phyloP scores from a whole-genome alignment of 2,113 vertebrate species.

The Sinocyclocheilus anophthalmus region DNA sequence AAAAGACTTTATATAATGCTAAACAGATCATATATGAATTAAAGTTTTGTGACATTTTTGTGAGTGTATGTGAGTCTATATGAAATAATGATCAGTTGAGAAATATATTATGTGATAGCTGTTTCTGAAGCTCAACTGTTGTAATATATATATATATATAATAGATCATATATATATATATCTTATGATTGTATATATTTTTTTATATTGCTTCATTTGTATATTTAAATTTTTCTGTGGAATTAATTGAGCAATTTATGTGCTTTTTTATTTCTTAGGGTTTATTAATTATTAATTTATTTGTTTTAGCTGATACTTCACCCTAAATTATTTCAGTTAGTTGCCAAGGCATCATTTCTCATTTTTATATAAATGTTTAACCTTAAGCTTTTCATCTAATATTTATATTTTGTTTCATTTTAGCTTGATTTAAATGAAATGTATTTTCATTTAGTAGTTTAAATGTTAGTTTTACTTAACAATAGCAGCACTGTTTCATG shows the following conservation, averaged over 20 bases:
- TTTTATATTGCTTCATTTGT: neutral
- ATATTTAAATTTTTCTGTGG: neutral
- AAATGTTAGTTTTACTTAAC: neutral
- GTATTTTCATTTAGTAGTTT: too few relatives aligned
- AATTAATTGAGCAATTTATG: neutral
- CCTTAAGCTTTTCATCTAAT: too few relatives aligned
- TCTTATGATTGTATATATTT: too few relatives aligned
- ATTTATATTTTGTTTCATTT: neutral
- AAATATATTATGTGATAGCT: too few relatives aligned
- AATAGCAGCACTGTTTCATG: neutral
- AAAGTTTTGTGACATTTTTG: neutral
- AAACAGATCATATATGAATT: conserved; percentile 14
- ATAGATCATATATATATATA: too few relatives aligned
- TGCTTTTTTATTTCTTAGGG: neutral
- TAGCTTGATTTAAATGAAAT: neutral
- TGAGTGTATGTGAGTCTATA: neutral
- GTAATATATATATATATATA: neutral
- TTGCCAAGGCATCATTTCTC: too few relatives aligned
- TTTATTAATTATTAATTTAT: neutral
- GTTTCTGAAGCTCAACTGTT: neutral
- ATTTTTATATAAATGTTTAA: too few relatives aligned
- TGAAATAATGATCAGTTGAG: neutral
- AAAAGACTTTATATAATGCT: neutral
- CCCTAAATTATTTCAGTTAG: too few relatives aligned
- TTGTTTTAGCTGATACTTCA: neutral